Evolutionary conservation across 2,888 invertebrate genomes (phyloP).

Genomic region (Drosophila fulvimacula): DNA sequence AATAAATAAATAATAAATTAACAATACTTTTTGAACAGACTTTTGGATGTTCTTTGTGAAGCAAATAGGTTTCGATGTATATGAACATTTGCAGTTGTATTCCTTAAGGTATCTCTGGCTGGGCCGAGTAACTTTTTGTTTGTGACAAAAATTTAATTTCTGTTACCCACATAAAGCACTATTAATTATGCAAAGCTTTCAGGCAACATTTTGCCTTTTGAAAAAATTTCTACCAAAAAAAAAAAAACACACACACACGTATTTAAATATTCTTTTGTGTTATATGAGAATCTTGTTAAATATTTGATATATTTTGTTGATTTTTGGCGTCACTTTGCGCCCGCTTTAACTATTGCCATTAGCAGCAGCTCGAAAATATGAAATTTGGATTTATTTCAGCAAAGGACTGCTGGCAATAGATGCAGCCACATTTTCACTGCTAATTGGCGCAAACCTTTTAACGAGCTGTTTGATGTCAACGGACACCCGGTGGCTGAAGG

Average conservation of each 20-base stretch:
- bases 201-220: background rate
- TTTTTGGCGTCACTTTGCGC: background rate
- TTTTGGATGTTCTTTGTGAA: too few species aligned
- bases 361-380: background rate
- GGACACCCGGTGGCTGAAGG: background rate
- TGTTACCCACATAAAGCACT: background rate
- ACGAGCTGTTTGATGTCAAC: slow-evolving; percentile 24
- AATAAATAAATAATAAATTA: too few species aligned
- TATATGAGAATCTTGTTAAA: background rate
- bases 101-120: background rate
- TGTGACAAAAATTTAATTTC: background rate
- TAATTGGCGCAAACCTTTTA: slow-evolving; percentile 31
- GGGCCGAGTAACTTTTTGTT: background rate
- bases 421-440: slow-evolving; percentile 9
- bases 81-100: too few species aligned
- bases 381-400: slow-evolving; percentile 12
- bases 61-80: too few species aligned
- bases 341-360: background rate
- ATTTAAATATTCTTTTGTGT: background rate
- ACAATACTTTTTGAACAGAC: too few species aligned
- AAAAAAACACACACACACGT: too few species aligned
- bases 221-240: background rate
- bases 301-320: background rate
- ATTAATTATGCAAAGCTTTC: slow-evolving; percentile 1
- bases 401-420: slow-evolving; percentile 2